Evolutionary conservation across 1,140 invertebrate genomes (phyloP).

Genomic region (Saccostrea cuccullata): DNA sequence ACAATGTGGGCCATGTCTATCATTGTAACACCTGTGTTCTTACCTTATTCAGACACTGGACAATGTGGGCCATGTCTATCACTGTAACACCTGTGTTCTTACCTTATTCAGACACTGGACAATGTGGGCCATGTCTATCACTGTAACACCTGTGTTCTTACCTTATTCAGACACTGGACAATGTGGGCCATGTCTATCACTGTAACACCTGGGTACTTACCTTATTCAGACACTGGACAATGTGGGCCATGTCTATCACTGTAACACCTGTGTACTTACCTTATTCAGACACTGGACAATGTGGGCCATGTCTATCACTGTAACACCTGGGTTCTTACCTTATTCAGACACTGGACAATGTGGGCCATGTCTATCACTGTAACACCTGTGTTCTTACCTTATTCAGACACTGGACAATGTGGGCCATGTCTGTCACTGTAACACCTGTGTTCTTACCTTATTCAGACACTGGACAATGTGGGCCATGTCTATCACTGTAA

Average conservation of each 20-base stretch:
- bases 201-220: too few species aligned
- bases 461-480: slow-evolving; percentile 97
- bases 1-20: slow-evolving; percentile 97
- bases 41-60: slow-evolving; percentile 96
- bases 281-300: too few species aligned
- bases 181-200: too few species aligned
- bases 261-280: too few species aligned
- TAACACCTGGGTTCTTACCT: slow-evolving; percentile 88
- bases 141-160: too few species aligned
- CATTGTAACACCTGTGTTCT: slow-evolving; percentile 90
- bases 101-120: too few species aligned
- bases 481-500: slow-evolving; percentile 89
- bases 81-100: too few species aligned
- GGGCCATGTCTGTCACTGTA: slow-evolving; percentile 97
- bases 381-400: slow-evolving; percentile 86
- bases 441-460: slow-evolving; percentile 88
- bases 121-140: too few species aligned
- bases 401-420: slow-evolving; percentile 96
- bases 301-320: slow-evolving; percentile 91
- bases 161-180: too few species aligned
- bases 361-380: slow-evolving; percentile 98
- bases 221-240: too few species aligned
- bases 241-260: slow-evolving; percentile 86
- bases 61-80: slow-evolving; percentile 96
- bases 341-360: slow-evolving; percentile 95